Evolutionary conservation across 2,888 invertebrate species (phyloP).

Genomic region (Apotomis capreana): DNA sequence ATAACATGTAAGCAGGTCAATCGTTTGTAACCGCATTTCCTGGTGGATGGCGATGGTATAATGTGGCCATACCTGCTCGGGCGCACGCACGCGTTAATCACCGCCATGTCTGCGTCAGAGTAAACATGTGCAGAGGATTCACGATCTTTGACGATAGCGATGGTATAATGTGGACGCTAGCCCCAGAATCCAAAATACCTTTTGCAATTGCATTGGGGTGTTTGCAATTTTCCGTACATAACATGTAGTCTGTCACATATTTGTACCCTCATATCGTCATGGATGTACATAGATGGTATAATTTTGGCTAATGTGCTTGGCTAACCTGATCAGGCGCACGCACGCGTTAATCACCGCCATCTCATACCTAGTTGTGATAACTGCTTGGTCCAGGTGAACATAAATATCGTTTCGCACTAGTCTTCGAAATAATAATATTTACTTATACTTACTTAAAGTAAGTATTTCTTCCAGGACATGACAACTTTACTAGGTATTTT

Average conservation of each 20-base stretch:
- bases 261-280: neutral
- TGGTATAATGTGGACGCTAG: no score
- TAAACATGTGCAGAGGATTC: neutral
- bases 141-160: neutral
- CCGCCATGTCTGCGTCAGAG: conserved; percentile 16
- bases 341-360: conserved; percentile 36
- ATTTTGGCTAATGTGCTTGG: conserved; percentile 15
- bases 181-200: no score
- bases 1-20: neutral
- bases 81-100: conserved; percentile 41
- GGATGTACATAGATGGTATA: conserved; percentile 11
- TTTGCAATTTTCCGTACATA: neutral
- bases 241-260: neutral
- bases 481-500: no score
- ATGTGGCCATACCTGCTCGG: conserved; percentile 30
- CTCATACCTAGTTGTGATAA: neutral
- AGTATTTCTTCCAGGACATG: no score
- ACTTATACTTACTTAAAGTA: no score
- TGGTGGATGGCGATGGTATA: conserved; percentile 7
- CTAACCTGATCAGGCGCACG: conserved; percentile 32
- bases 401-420: no score
- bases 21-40: neutral
- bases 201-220: no score
- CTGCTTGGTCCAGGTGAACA: no score
- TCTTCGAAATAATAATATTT: no score